Evolutionary conservation across 64 coral and sea anemone species (phyloP), one percentile per base, ranked within the genome.

Genomic region (Pocillopora verrucosa): DNA sequence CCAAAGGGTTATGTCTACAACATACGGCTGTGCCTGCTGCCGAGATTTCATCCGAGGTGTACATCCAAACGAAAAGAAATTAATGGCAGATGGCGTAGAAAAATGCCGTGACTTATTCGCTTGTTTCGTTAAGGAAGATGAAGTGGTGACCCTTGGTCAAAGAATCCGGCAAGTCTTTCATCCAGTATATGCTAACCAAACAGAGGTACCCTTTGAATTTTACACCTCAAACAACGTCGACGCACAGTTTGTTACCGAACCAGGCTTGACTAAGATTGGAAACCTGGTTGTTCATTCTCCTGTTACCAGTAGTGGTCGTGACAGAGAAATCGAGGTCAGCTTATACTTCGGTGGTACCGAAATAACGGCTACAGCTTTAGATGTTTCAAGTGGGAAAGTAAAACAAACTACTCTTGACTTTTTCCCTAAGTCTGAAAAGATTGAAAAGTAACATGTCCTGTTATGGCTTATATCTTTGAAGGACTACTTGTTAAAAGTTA

Each of bases 311-410:
- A 59, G 77, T 26, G 77, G 77, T 13, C 6, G 56, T 19, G 77
- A 79, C 77, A 79, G 77, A 59, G 19, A 79, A 25, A 56, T 79
- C 9, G 77, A 79, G 77, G 77, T 59, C 56, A 79, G 77, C 77
- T 12, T 79, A 57, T 79, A 59, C 38, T 79, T 79, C 26, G 77
- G 77, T 20, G 75, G 75, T 20, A 77, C 75, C 6, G 75, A 77
- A 77, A 77, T 77, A 56, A 77, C 75, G 0, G 56, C n/a, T 9
- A 79, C 56, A 2, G 77, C 77, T 19, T 24, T 56, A 10, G 77
- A 79, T 79, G 24, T 79, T 56, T 26, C 77, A 13, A 79, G 77
- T 59, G 77, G 77, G 38, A 79, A 79, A 19, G 56, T 4, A 1
- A 22, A 56, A 20, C 77, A 79, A 79, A 79, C 77, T 20, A 60